Base-by-base conservation (phyloP, 2,797 vertebrate genomes). In the Pseudomugil gertrudae region DNA sequence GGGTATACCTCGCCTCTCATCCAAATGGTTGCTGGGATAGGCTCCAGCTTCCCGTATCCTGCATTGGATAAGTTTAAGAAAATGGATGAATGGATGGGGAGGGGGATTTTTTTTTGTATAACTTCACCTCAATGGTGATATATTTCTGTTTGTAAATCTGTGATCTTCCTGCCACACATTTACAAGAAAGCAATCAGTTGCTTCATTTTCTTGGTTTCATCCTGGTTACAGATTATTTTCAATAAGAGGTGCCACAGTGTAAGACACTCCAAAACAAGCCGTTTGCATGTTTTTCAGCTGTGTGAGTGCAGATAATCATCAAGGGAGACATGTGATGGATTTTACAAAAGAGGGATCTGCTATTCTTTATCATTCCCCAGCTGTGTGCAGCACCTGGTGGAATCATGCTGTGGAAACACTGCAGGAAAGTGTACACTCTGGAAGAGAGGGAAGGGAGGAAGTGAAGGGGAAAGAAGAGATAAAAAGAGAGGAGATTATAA, bases 351-450 rank as follows among this genome's bases (percentile, higher is more conserved):
- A 72, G 36, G 76, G 67, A 79, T 63, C 67, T 55, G 76, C 38
- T 45, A 33, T 78, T 79, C 74, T 84, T 84, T 85, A 81, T 66
- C 73, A 52, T 79, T 63, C 47, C 21, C 72, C 84, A 83, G 86
- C 85, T 89, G 89, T 78, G 79, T 10, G 3, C 63, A 84, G 81
- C 87, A 86, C 83, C 86, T 89, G 89, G 56, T 35, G 66, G 69
- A 71, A 2, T 66, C 81, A 57, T 1, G 73, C 81, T 79, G 79
- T 21, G 81, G 52, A 63, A 69, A 75, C 51, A 30, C 62, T 23
- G 53, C 38, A 32, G 58, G 62, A 48, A 57, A 45, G 64, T 53
- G 43, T 56, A 32, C 23, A 61, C 64, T 60, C 53, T 45, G 48
- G 21, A 59, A 36, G 4, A 38, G 23, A 66, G 73, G 67, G 29